Base-by-base conservation (phyloP, 2,113 vertebrate genomes). In the Micronycteris hirsuta region DNA sequence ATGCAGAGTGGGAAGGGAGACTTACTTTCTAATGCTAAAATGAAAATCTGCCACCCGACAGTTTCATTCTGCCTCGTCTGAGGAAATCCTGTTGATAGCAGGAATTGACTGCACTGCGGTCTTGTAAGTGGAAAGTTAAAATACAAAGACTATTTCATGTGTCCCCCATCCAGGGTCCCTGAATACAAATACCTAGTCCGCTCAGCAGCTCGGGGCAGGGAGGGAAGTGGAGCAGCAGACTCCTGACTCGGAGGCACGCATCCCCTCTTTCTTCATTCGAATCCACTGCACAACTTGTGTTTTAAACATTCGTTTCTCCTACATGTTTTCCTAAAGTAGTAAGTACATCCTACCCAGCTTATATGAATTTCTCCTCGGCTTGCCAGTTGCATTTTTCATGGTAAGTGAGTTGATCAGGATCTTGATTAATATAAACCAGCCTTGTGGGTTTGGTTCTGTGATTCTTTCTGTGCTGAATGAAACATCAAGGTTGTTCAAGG, bases 391-490 rank as follows among this genome's bases (percentile, higher is more conserved):
- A 47, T 24, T 83, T 91, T 91, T 93, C 81, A 47, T 31, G 71
- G n/a, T 86, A 67, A 92, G 92, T 52, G 71, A 90, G 58, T 52
- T 90, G 47, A 73, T 16, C 14, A 19, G 43, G 31, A 38, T 47
- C 77, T 74, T 76, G 33, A 85, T 91, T 31, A 71, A 43, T 67
- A 81, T 24, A 22, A 1, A 49, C 87, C 47, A 43, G 28, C 70
- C 63, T 86, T 31, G 2, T 16, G 52, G 45, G 52, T 38, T 86
- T 84, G 56, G 45, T 82, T 85, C 89, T 47, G 77, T 10, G 71
- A 77, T 90, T 28, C 13, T 77, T 94, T 82, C 85, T 77, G n/a
- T 4, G 5, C 43, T 56, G 65, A 61, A 87, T 92, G 52, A 87
- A 92, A 90, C 58, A 49, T 70, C 65, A 77, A 78, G 54, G 38